Base-by-base conservation (phyloP, 2,113 vertebrate species). In the Motacilla tschutschensis region DNA sequence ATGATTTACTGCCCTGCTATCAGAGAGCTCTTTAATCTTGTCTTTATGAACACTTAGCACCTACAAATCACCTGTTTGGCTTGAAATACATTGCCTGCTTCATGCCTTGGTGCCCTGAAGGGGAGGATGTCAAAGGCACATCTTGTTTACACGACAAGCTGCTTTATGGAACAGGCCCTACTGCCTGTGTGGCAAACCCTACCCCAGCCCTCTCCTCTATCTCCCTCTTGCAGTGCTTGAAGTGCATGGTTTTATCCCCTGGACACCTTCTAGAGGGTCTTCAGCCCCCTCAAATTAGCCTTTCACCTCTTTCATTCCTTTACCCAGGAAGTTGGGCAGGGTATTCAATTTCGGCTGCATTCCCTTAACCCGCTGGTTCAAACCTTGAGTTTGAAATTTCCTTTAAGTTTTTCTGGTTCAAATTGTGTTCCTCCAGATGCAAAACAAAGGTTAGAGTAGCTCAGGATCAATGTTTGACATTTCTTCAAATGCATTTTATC, bases 91-190 rank as follows among this genome's bases (percentile, higher is more conserved):
- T 95, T 1, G 8, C 69, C 75, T 91, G 83, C 55, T 95, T 96
- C 88, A 85, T 91, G 90, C 79, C 70, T 94, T 93, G 50, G 58
- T 93, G 81, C 90, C 87, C 89, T 20, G 60, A 76, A 95, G 83
- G 90, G 93, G 63, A 92, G 67, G 62, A 71, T 89, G 58, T 93
- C 91, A 91, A 84, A 95, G 82, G 84, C 93, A 93, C 90, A 89
- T 91, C 93, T 96, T 96, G 95, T 95, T 95, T 95, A 95, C 91
- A 85, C 4, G 85, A 91, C 88, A 95, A 74, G 74, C 83, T 74
- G 76, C 87, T 95, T 94, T 93, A 85, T 94, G 72, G 54, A 66
- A 90, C 8, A 2, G 1, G 80, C 33, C 33, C 67, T 78, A 69
- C 79, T 79, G 74, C 59, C 50, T 76, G 38, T 35, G 33, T 83